Base-by-base conservation (phyloP, 2,888 invertebrate species). In the Lycia hirtaria region DNA sequence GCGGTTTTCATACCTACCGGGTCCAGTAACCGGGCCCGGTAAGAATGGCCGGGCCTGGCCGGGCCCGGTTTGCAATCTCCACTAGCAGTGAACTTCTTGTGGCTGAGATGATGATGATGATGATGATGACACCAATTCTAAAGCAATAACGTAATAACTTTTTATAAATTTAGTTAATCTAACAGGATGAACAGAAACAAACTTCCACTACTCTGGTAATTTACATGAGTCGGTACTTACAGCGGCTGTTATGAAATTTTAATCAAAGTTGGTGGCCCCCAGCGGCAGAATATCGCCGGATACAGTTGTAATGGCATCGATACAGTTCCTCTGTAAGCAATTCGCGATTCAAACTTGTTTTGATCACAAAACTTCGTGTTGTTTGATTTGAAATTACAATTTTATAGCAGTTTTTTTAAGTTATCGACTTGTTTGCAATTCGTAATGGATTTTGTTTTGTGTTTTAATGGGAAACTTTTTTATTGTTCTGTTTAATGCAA, bases 171-270 rank as follows among this genome's bases (percentile, higher is more conserved):
- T n/a, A n/a, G n/a, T n/a, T n/a, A n/a, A n/a, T n/a, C n/a, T n/a
- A n/a, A n/a, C 19, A n/a, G 1, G n/a, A 19, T 35, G 19, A 12
- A 38, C 28, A 19, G 19, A 19, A 20, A 33, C 10, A 14, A 26
- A 20, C 22, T 35, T 62, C 64, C 62, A 73, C 67, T 65, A 65
- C 65, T 72, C 70, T 63, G 61, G 58, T 63, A 58, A 68, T 73
- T 58, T 69, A 44, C 57, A 48, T 43, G 52, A 57, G 28, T 32
- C 30, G n/a, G 52, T 52, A 33, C 32, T 45, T 85, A 82, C 81
- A 80, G 83, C 76, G 71, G 74, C 75, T 78, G 81, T 83, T 85
- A 84, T 88, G 87, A 88, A 90, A 88, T 86, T 88, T 88, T 88
- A 90, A 90, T 89, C 89, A 88, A 89, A 88, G 81, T 87, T 85